Percentiles rank a stretch among this genome's conserved stretches.
These are phyloP conservation scores for Nyleta sp. DNA, from an alignment of 2,888 invertebrate species.

Conservation along the genomic window DNA sequence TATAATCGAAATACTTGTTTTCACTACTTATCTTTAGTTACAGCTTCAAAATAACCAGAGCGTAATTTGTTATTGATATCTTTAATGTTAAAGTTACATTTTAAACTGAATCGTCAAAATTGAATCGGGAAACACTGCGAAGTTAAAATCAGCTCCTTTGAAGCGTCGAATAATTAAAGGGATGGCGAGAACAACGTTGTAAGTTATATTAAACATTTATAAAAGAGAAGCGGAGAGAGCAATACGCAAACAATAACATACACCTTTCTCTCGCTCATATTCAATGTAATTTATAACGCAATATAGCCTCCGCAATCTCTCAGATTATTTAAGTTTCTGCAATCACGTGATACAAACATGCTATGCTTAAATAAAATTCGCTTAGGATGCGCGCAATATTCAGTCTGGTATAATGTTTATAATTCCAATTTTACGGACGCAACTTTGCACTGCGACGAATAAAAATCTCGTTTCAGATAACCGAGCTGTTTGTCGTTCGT, in stretches of 20 bases:
- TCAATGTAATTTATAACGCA: conserved; percentile 47
- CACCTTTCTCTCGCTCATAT: conserved; percentile 49
- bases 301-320: conserved; percentile 40
- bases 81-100: conserved; percentile 5
- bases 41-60: background rate
- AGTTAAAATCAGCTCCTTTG: conserved; percentile 51
- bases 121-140: conserved; percentile 6
- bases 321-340: conserved; percentile 47
- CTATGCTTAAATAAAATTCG: conserved; percentile 28
- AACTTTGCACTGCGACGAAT: conserved; percentile 19
- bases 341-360: conserved; percentile 25
- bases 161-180: conserved; percentile 40
- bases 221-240: conserved; percentile 39
- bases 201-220: conserved; percentile 57
- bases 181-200: conserved; percentile 47
- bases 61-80: conserved; percentile 14
- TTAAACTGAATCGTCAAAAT: conserved; percentile 28
- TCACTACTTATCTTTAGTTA: background rate
- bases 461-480: conserved; percentile 43
- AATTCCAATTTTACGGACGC: conserved; percentile 12
- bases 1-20: background rate
- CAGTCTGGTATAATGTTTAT: conserved; percentile 26
- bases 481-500: conserved; percentile 18
- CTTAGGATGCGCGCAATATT: conserved; percentile 9
- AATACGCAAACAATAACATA: conserved; percentile 52